phyloP scores from a whole-genome alignment of 2,113 vertebrate genomes.

The Oncorhynchus keta region DNA sequence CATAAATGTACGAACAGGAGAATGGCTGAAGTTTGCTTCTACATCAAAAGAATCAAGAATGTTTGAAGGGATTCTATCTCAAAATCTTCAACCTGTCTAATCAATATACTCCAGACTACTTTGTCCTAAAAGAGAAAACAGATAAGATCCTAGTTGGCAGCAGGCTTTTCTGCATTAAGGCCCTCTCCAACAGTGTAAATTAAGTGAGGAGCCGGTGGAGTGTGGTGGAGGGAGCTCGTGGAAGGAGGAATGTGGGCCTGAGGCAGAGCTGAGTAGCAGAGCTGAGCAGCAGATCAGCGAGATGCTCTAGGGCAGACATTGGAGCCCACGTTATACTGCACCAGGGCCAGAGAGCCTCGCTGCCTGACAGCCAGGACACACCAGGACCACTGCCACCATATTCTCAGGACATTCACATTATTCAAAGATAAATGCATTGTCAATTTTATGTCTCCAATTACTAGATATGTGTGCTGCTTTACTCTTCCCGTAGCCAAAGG shows the following conservation, averaged over 20 bases:
- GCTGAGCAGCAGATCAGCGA: constrained; percentile 23
- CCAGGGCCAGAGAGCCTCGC: constrained; percentile 58
- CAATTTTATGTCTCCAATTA: constrained; percentile 81
- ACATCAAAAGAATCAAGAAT: background rate
- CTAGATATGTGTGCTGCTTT: constrained; percentile 76
- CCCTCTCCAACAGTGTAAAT: constrained; percentile 69
- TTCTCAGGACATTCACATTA: constrained; percentile 84
- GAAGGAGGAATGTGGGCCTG: constrained; percentile 57
- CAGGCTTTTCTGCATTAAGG: constrained; percentile 63
- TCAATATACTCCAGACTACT: constrained; percentile 35
- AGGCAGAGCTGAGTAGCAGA: constrained; percentile 31
- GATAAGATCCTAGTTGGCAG: constrained; percentile 56
- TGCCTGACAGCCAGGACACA: constrained; percentile 70
- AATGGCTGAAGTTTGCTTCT: background rate
- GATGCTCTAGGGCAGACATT: constrained; percentile 62
- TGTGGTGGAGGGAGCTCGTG: constrained; percentile 38
- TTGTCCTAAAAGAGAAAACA: constrained; percentile 44
- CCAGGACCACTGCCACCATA: constrained; percentile 72
- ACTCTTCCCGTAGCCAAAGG: constrained; percentile 77
- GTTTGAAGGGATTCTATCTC: background rate
- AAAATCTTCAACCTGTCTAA: background rate
- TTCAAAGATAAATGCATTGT: constrained; percentile 87
- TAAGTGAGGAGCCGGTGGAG: constrained; percentile 67
- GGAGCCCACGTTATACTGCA: constrained; percentile 66
- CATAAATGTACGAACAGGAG: background rate